Base-by-base conservation (phyloP, 1,140 invertebrate species). In the Orchestia grillus region DNA sequence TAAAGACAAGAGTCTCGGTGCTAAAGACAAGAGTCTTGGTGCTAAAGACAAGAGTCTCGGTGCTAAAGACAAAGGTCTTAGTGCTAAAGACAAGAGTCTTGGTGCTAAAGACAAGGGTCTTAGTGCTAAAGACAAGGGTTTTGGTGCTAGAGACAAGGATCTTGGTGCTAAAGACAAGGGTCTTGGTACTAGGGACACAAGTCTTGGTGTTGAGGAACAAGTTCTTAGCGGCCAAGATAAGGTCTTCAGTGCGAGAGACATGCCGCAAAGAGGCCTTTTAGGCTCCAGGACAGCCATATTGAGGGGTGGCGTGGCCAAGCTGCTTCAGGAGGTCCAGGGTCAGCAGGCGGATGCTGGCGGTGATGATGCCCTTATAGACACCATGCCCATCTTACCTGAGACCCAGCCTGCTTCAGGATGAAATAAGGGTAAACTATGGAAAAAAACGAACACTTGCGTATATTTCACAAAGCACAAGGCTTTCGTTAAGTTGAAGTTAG, bases 401-500 rank as follows among this genome's bases (percentile, higher is more conserved):
- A 94, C 92, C 36, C 92, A 94, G 44, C 47, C 92, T 15, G 44
- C 92, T 8, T 94, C 92, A 36, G 92, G 92, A 94, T 94, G 92
- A 94, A 94, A 94, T 44, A 94, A 44, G 92, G 92, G 44, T 8
- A 94, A 45, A 47, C 44, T 94, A 94, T 94, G 92, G 92, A 94
- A 94, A 16, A 94, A 94, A 44, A 44, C 36, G 8, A 94, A 94
- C 16, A 94, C 92, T n/a, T 47, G 92, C 36, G 92, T 94, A 19
- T 94, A 94, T 40, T 94, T 94, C 44, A 47, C 92, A 42, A 94
- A 94, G 44, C 40, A 47, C 41, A 94, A 94, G 44, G 92, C 92
- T 36, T 94, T 94, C 36, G 92, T 94, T 47, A 94, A 94, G 44
- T 47, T 94, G 44, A 94, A 94, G 8, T 94, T 45, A 11, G 92